Percentiles rank a stretch among this genome's conserved stretches.
phyloP scores from a whole-genome alignment of 2,797 vertebrate genomes.

The Eleutherodactylus coqui region DNA sequence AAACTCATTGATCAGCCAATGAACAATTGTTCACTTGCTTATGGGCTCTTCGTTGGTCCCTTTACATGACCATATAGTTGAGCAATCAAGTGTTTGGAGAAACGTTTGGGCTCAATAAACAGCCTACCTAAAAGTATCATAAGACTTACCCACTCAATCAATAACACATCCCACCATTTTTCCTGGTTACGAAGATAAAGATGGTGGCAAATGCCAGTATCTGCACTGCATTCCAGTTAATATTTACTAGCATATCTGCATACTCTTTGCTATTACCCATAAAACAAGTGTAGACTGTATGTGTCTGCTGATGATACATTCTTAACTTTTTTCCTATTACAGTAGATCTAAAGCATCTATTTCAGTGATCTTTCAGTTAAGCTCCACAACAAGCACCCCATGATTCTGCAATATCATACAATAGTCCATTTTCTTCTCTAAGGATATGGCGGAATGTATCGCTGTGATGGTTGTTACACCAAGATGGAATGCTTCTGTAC shows the following conservation, averaged over 20 bases:
- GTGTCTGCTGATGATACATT: background rate
- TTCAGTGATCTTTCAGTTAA: background rate
- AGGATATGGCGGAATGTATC: slow-evolving; percentile 6
- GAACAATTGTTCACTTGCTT: no score
- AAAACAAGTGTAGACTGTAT: background rate
- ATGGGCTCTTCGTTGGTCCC: no score
- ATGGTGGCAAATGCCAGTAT: background rate
- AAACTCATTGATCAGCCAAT: no score
- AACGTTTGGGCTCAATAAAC: no score
- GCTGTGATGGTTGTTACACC: slow-evolving; percentile 21
- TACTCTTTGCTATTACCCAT: background rate
- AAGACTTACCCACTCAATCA: background rate
- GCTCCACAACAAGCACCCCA: background rate
- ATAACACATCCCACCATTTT: background rate
- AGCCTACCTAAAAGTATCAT: no score
- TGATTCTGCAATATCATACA: slow-evolving; percentile 13
- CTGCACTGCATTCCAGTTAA: background rate
- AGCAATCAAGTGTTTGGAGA: no score
- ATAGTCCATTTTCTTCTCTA: slow-evolving; percentile 11
- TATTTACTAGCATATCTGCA: background rate
- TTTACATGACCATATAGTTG: no score
- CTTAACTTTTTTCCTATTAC: background rate
- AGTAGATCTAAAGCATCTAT: background rate
- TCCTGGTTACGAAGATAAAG: background rate
- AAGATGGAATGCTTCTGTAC: slow-evolving; percentile 15